These are phyloP conservation scores for Chaitophorus viminalis DNA, from an alignment of 2,888 invertebrate species.

Conservation along the genomic window DNA sequence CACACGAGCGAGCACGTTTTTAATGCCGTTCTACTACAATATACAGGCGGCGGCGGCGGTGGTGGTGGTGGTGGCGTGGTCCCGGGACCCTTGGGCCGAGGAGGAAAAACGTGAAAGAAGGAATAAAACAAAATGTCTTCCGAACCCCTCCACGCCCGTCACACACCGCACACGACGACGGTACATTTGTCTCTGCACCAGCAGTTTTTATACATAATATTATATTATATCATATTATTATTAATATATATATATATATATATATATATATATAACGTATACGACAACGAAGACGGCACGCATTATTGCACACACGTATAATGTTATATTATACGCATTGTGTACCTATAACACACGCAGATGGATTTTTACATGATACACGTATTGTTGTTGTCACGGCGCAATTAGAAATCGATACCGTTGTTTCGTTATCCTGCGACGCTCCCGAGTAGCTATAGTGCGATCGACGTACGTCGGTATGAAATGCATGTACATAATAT, in stretches of 20 bases:
- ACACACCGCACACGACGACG: neutral
- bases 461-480: no score
- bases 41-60: no score
- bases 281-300: neutral
- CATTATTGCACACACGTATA: neutral
- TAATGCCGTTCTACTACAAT: slow-evolving; percentile 57
- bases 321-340: neutral
- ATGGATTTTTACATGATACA: neutral
- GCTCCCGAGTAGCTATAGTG: no score
- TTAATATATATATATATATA: no score
- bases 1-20: slow-evolving; percentile 60
- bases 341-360: no score
- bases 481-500: no score
- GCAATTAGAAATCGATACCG: neutral
- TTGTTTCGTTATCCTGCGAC: no score
- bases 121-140: slow-evolving; percentile 62
- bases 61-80: slow-evolving; percentile 29
- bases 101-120: slow-evolving; percentile 50
- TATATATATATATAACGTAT: no score
- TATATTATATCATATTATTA: no score
- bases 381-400: no score
- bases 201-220: neutral
- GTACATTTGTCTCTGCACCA: slow-evolving; percentile 25
- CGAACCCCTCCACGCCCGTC: slow-evolving; percentile 12
- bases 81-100: slow-evolving; percentile 43